Evolutionary conservation across 2,888 invertebrate species (phyloP).

Genomic region (Troilus luridus): DNA sequence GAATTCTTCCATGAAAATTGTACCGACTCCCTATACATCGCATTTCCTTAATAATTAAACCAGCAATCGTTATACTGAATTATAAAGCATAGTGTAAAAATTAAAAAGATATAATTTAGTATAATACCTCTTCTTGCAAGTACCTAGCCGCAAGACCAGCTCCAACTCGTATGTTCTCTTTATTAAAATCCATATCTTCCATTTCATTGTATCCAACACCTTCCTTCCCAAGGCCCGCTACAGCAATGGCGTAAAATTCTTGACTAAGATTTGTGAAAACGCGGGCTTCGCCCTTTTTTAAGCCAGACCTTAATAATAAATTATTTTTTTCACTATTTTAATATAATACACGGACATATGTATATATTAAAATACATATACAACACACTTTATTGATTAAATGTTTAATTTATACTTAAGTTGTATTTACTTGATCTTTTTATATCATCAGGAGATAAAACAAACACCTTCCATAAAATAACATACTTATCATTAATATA

Average conservation of each 20-base stretch:
- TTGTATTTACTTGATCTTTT: no score
- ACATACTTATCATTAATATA: no score
- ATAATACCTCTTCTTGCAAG: slow-evolving; percentile 70
- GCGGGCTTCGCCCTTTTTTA: slow-evolving; percentile 61
- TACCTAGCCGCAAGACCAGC: slow-evolving; percentile 70
- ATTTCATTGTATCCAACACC: slow-evolving; percentile 68
- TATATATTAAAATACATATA: no score
- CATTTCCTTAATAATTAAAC: not conserved
- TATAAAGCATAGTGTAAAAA: not conserved
- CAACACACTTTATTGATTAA: no score
- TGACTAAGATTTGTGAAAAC: slow-evolving; percentile 60
- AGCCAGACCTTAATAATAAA: slow-evolving; percentile 22
- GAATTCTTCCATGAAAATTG: slow-evolving; percentile 74
- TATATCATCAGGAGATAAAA: no score
- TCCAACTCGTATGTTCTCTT: slow-evolving; percentile 69
- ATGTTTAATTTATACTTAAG: no score
- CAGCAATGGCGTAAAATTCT: slow-evolving; percentile 71
- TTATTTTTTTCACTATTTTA: no score
- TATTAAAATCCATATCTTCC: slow-evolving; percentile 69
- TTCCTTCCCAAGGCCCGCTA: slow-evolving; percentile 73
- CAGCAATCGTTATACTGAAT: not conserved
- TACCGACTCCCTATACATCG: slow-evolving; percentile 70
- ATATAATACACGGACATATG: not conserved
- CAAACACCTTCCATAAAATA: no score
- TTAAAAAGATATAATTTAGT: not conserved